Base-by-base conservation (phyloP, 2,888 invertebrate species). In the Caenorhabditis imperialis region DNA sequence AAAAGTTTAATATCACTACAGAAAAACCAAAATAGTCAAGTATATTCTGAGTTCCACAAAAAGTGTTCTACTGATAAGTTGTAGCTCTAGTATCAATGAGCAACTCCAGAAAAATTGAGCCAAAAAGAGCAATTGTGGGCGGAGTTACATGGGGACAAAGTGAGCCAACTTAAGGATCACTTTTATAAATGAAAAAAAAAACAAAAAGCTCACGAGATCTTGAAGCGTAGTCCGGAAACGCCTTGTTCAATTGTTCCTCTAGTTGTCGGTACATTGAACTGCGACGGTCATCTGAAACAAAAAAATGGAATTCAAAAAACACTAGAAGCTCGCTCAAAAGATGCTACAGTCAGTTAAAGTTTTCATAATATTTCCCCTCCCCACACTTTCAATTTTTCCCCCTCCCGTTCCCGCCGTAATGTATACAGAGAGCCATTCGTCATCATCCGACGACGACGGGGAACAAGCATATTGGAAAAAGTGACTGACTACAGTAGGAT, bases 251-350 rank as follows among this genome's bases (percentile, higher is more conserved):
- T 30, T 77, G 75, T 45, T 77, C 79, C 27, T 79, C 79, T 75
- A 79, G 51, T 76, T 79, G 77, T 47, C 75, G 75, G 53, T 79
- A 79, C 77, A 79, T 77, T 12, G 79, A 79, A 33, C 75, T 75
- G 20, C 79, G 63, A 20, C 76, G 75, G 61, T 74, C 79, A 74
- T 79, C 72, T 75, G 75, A 23, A 75, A 63, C 14, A 40, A 7
- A 7, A 14, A 37, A 14, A 40, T 40, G 27, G n/a, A 33, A n/a
- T n/a, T 23, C 14, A 40, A 7, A 7, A n/a, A n/a, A n/a, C 20
- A 18, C 8, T 20, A 40, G 16, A 40, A 40, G 20, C 8, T n/a
- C 14, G 3, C 1, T 5, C 20, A n/a, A n/a, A 18, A n/a, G 16
- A 5, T 40, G 30, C 30, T 48, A 40, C 40, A 51, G 51, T 61